Evolutionary conservation across 30 jellyfish, hydroid and myxozoan genomes (phyloP), one percentile per base, ranked within the genome.

Genomic region (Aurelia sp.): DNA sequence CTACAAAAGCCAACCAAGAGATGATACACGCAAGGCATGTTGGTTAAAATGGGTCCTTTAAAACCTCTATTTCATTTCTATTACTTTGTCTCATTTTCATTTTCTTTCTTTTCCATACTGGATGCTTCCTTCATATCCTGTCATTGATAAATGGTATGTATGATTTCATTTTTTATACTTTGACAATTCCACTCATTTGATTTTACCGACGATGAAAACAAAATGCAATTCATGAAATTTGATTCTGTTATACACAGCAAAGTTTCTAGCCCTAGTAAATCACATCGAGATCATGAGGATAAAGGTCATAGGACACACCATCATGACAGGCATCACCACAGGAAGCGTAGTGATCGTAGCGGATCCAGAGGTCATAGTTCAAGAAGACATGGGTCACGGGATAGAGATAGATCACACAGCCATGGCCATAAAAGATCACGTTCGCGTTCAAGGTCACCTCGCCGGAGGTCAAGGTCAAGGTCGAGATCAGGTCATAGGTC

Each of bases 381-480:
- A 44, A 68, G 78, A 68, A 63, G 86, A 35, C 74, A 67, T 41
- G 41, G 70, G 20, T n/a, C 76, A 47, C 78, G 93, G 5, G 53
- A 65, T 59, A 76, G 86, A 13, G 55, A 44, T 44, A 44, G 55
- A 9, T 44, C 55, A 15, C 55, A 8, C 15, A 59, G 69, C 13
- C 69, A 59, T 59, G 15, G 77, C 41, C 38, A 64, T 15, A 60
- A 62, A 18, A 52, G 62, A 27, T 85, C 93, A 10, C 90, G 87
- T 20, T 85, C 94, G 4, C 78, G 86, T 15, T 90, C 91, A 15
- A 72, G 91, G 17, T 77, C 89, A 30, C 76, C 73, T 53, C 89
- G 75, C 24, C 76, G 93, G 63, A 74, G 88, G 52, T 70, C 93
- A 21, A 84, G 88, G 52, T 70, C 93, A 21, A 84, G 93, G 78